phyloP scores from a whole-genome alignment of 2,888 invertebrate species.

The Heterodera filipjevi region DNA sequence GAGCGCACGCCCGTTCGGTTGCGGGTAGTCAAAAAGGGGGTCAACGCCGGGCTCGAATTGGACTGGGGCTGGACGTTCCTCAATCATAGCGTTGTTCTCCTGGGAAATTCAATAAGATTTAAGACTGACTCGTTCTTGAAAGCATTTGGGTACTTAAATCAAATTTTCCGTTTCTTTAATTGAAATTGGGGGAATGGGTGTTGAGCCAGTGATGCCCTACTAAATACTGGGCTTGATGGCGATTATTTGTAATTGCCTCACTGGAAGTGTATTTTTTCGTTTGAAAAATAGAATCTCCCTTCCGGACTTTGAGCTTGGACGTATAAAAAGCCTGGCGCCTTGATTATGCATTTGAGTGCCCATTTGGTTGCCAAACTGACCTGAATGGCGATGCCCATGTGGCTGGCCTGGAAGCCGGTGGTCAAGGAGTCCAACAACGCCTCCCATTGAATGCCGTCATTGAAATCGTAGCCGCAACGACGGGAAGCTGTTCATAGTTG shows the following conservation, averaged over 20 bases:
- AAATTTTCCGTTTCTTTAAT: no score
- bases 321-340: no score
- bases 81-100: constrained; percentile 59
- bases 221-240: not conserved
- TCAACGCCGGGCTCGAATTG: constrained; percentile 42
- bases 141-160: no score
- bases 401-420: constrained; percentile 96
- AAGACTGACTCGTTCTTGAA: no score
- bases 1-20: constrained; percentile 71
- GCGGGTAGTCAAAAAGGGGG: constrained; percentile 56
- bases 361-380: constrained; percentile 74
- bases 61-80: constrained; percentile 44
- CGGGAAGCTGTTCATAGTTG: not conserved
- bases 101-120: constrained; percentile 40
- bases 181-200: no score
- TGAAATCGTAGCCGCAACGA: constrained; percentile 84
- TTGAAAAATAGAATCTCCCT: no score
- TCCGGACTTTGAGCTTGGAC: no score
- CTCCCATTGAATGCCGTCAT: constrained; percentile 82
- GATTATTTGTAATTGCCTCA: no score
- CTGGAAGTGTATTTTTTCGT: no score
- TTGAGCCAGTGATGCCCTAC: no score
- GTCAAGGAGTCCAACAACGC: constrained; percentile 77
- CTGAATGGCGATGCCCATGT: constrained; percentile 84
- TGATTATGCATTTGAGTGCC: not conserved